A percentile compares a stretch with the other conserved stretches of the same genome.
Evolutionary conservation across 2,888 invertebrate genomes (phyloP).

Genomic region (Sinohyriopsis cumingii): DNA sequence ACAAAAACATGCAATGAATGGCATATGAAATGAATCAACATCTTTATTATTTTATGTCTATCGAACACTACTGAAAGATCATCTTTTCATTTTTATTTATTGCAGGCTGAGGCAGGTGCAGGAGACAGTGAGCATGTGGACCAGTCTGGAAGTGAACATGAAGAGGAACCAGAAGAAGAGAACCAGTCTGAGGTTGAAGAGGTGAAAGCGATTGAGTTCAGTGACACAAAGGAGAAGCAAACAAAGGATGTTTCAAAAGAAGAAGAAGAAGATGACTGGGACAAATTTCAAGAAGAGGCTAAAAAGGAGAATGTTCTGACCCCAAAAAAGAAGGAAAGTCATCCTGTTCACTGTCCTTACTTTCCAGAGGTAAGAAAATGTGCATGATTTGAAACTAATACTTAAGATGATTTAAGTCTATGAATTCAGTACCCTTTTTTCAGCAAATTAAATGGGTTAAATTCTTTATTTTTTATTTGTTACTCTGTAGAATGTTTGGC

Average conservation of each 20-base stretch:
- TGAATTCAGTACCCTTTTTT: neutral
- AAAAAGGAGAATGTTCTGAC: conserved; percentile 85
- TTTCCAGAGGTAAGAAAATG: conserved; percentile 84
- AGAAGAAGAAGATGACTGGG: conserved; percentile 88
- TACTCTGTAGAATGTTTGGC: no score
- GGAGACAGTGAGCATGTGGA: no score
- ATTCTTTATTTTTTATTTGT: no score
- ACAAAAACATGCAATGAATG: no score
- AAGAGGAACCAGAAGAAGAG: conserved; percentile 42
- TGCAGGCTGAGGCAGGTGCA: no score
- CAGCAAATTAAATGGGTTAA: no score
- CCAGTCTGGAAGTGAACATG: conserved; percentile 15
- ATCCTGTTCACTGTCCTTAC: conserved; percentile 96
- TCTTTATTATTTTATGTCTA: no score
- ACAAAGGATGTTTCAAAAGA: conserved; percentile 20
- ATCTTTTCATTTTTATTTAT: no score
- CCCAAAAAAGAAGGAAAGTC: conserved; percentile 93
- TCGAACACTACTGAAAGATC: no score
- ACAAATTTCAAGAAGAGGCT: conserved; percentile 90
- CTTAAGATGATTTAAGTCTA: neutral
- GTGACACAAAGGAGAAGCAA: conserved; percentile 16
- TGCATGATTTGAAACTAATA: neutral
- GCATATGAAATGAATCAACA: no score
- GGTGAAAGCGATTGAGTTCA: conserved; percentile 21
- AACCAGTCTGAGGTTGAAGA: conserved; percentile 28